Evolutionary conservation across 92 coral and sea anemone species (phyloP), one percentile per base, ranked within the genome.

Genomic region (Palythoa grandis): DNA sequence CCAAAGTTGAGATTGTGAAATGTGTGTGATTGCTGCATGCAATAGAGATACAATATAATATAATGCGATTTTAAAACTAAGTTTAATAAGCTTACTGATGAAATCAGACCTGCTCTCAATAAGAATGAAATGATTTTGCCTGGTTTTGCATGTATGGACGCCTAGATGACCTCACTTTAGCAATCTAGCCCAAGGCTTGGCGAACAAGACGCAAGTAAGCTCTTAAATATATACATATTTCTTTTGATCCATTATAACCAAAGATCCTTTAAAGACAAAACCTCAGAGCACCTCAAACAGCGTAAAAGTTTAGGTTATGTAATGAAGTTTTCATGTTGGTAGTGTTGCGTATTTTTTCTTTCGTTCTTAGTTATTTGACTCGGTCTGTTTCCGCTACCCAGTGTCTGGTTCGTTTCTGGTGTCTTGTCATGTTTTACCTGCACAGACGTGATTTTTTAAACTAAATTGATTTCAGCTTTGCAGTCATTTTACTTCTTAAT

Each of bases 1-100:
- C 85, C 85, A 80, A 80, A 66, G 48, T 80, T 80, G 75, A 75
- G 85, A 66, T 80, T 80, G 85, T 80, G 85, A 80, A 80, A 80
- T 80, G 37, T 74, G 39, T 7, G 52, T 54, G 82, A 29, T 25
- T 52, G 66, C 40, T n/a, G 38, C 63, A 25, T 52, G 9, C 4
- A 16, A 7, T 23, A 3, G 35, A 13, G 22, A 14, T 23, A 14
- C 1, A 7, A 37, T 29, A 22, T 12, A 11, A 29, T 29, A 29
- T 29, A 8, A 24, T 69, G 50, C 11, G 19, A 37, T 69, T 25
- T 29, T 69, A 1, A n/a, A 11, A 25, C 9, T 69, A 13, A 29
- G 1, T 29, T 29, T 29, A 29, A 29, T 29, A 29, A 29, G 16
- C 25, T 69, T 37, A 1, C 23, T 37, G 14, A 25, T 69, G 5